Evolutionary conservation across 2,888 invertebrate species (phyloP).

Genomic region (Pristionchus exspectatus): DNA sequence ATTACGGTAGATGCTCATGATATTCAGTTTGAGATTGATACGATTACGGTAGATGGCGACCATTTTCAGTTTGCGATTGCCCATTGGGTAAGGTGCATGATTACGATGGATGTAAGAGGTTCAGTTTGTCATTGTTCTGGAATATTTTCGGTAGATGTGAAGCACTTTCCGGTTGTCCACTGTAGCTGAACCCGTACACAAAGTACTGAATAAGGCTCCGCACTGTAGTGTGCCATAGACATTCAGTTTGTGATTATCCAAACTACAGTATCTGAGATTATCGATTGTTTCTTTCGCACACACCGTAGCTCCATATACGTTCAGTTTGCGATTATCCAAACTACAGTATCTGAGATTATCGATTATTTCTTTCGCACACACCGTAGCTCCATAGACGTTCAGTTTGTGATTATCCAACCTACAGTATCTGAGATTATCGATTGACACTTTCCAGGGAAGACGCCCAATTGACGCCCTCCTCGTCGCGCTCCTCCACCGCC

Average conservation of each 20-base stretch:
- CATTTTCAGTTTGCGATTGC: neutral
- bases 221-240: neutral
- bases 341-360: neutral
- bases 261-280: too few relatives aligned
- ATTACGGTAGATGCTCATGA: neutral
- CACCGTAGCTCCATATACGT: too few relatives aligned
- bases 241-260: neutral
- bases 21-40: neutral
- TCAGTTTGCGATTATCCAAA: neutral
- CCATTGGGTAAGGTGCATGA: too few relatives aligned
- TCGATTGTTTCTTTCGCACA: neutral
- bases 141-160: too few relatives aligned
- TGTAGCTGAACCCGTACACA: too few relatives aligned
- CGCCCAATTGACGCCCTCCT: conserved; percentile 41
- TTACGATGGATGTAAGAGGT: too few relatives aligned
- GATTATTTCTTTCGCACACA: neutral
- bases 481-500: conserved; percentile 31
- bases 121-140: too few relatives aligned
- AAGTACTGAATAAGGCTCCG: too few relatives aligned
- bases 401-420: neutral
- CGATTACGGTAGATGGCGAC: neutral
- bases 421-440: neutral
- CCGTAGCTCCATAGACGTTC: neutral
- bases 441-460: neutral
- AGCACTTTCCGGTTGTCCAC: too few relatives aligned